phyloP scores from a whole-genome alignment of 1,140 invertebrate species.

The Battus philenor region DNA sequence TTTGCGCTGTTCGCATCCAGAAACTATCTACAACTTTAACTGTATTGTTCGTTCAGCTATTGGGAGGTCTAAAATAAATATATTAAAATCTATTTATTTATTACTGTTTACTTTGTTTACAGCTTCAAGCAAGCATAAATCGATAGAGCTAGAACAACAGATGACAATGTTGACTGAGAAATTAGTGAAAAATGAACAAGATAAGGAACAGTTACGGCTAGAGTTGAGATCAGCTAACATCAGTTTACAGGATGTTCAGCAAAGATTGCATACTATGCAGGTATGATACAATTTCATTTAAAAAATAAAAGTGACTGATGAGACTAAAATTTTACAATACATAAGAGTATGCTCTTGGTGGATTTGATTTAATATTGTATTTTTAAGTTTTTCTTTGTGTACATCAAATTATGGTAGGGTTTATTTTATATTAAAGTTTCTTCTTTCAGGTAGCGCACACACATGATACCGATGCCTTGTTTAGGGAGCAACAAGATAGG shows the following conservation, averaged over 20 bases:
- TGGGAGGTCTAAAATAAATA: no score
- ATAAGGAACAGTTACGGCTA: constrained; percentile 57
- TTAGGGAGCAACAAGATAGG: constrained; percentile 71
- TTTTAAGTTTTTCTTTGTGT: no score
- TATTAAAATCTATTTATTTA: no score
- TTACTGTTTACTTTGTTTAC: constrained; percentile 17
- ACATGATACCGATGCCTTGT: constrained; percentile 66
- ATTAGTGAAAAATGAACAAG: constrained; percentile 40
- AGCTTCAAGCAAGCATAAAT: constrained; percentile 66
- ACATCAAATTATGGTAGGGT: no score
- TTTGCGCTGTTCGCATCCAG: no score
- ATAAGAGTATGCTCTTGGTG: no score
- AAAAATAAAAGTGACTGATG: no score
- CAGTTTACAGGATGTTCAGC: constrained; percentile 59
- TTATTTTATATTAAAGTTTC: constrained; percentile 13
- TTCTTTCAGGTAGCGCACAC: constrained; percentile 53
- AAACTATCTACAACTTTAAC: no score
- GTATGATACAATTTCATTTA: constrained; percentile 28
- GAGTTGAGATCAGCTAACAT: constrained; percentile 57
- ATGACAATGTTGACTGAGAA: constrained; percentile 41
- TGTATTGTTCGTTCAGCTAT: no score
- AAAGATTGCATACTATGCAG: constrained; percentile 59
- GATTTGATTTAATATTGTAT: no score
- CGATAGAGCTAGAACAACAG: constrained; percentile 61
- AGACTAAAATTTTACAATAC: no score